phyloP scores from a whole-genome alignment of 2,113 vertebrate genomes.

The Pedionomus torquatus region DNA sequence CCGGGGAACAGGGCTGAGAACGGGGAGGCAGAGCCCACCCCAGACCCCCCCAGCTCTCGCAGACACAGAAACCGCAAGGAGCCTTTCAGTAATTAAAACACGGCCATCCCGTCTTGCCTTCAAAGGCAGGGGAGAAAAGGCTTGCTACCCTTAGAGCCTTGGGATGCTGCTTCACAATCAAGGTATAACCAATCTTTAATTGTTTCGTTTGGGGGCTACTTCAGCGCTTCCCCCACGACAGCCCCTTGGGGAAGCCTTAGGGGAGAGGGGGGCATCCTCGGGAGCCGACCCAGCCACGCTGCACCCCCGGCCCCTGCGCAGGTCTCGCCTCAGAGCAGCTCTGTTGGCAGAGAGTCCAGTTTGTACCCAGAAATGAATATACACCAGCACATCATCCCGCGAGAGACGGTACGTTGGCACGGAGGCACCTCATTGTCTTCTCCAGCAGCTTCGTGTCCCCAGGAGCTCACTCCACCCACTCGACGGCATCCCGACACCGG shows the following conservation, averaged over 20 bases:
- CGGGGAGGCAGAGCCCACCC: background rate
- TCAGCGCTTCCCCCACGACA: slow-evolving; percentile 55
- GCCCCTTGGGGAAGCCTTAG: slow-evolving; percentile 33
- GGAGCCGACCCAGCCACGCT: background rate
- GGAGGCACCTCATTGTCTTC: background rate
- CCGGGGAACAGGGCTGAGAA: background rate
- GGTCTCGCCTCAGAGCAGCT: rapidly evolving
- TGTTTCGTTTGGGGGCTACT: slow-evolving; percentile 65
- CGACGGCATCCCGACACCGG: background rate
- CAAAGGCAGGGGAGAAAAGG: slow-evolving; percentile 60
- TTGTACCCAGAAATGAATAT: background rate
- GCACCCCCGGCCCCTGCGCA: background rate
- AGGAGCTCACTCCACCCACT: background rate
- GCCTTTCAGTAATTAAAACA: slow-evolving; percentile 64
- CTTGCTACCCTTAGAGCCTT: slow-evolving; percentile 43
- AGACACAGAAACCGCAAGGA: slow-evolving; percentile 37
- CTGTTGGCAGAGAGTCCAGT: rapidly evolving
- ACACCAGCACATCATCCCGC: rapidly evolving
- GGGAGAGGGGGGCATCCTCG: slow-evolving; percentile 7
- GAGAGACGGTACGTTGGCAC: background rate
- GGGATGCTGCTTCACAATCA: slow-evolving; percentile 50
- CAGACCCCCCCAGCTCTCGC: background rate
- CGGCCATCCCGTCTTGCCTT: slow-evolving; percentile 43
- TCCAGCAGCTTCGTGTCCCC: background rate
- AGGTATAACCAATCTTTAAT: slow-evolving; percentile 60